phyloP scores from a whole-genome alignment of 2,888 invertebrate genomes.

The Tinea pellionella region DNA sequence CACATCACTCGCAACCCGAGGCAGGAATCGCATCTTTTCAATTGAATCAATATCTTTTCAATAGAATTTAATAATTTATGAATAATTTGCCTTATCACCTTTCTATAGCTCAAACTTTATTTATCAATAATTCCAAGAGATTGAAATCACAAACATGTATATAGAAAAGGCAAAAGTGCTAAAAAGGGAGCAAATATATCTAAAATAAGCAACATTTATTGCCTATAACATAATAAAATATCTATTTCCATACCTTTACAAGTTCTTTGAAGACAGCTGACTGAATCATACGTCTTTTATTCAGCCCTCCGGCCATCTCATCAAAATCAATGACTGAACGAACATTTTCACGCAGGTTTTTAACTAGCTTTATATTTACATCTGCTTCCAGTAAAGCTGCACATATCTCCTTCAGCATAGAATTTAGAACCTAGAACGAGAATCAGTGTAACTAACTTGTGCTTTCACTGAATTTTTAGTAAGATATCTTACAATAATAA shows the following conservation, averaged over 20 bases:
- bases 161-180: no score
- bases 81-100: no score
- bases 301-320: constrained; percentile 98
- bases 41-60: constrained; percentile 15
- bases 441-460: background rate
- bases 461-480: constrained; percentile 4
- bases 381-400: constrained; percentile 97
- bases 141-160: no score
- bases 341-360: constrained; percentile 97
- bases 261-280: constrained; percentile 98
- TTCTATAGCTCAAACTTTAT: no score
- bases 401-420: constrained; percentile 99
- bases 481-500: background rate
- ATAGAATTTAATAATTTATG: no score
- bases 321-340: constrained; percentile 98
- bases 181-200: no score
- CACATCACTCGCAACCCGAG: no score
- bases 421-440: constrained; percentile 85
- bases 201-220: no score
- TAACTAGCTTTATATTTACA: constrained; percentile 95
- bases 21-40: no score
- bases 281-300: constrained; percentile 98
- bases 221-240: background rate
- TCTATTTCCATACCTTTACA: constrained; percentile 77
- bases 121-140: no score